Base-by-base conservation (phyloP, 2,113 vertebrate genomes). In the Albula glossodonta region DNA sequence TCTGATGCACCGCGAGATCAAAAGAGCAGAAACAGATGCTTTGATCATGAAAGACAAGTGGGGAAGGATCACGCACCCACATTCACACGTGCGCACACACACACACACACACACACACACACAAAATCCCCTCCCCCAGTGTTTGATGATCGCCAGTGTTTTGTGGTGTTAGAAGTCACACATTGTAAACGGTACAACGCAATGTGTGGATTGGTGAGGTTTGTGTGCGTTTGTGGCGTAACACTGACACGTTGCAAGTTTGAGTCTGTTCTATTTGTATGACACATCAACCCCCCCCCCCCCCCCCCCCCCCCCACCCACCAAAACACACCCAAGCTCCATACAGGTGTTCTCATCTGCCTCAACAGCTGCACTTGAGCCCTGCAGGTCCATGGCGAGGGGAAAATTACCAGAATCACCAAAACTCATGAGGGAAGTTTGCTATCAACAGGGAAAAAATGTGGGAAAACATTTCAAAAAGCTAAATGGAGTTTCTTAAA, bases 81-180 rank as follows among this genome's bases (percentile, higher is more conserved):
- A 74, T 41, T 1, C 50, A 52, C 15, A 4, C n/a, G 22, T 1
- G 6, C 53, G 22, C 79, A 50, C 79, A 22, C 49, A 50, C 78
- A 49, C 78, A 22, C 57, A 60, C 57, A 31, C 80, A 53, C 80
- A 81, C 80, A 31, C 17, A 22, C 19, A 66, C 17, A 2, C 60
- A 66, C 60, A 66, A 3, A 66, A 88, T 52, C 80, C 83, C 83
- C 89, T 86, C 80, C 82, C 51, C 12, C 82, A 31, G 78, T 63
- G 90, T 94, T 94, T 94, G 90, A 94, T 90, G 90, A n/a, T 79
- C 84, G 51, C 66, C 88, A 90, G 89, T 84, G 88, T 90, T 91
- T 22, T 89, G 92, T 89, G 90, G 90, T 87, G 91, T 89, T 87
- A 86, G 89, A 50, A 56, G 83, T 91, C 88, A 49, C 79, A 81